A percentile compares a stretch with the other conserved stretches of the same genome.
Evolutionary conservation across 2,113 vertebrate genomes (phyloP).

Genomic region (Sakesphorus luctuosus): DNA sequence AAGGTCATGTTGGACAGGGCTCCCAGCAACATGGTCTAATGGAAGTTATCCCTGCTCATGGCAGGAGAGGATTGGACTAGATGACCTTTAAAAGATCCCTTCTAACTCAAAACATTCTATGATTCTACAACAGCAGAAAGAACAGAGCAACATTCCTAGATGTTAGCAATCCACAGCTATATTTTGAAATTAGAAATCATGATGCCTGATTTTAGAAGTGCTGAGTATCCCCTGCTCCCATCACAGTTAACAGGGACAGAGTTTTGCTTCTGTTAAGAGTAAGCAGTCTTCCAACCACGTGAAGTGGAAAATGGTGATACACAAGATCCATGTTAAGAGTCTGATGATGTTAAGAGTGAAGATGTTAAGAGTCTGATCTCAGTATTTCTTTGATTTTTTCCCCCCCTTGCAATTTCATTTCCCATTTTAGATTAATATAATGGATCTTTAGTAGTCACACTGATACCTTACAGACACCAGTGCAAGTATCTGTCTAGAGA

Average conservation of each 20-base stretch:
- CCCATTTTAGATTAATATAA: neutral
- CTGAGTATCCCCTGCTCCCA: neutral
- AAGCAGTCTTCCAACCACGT: neutral
- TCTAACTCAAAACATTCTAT: neutral
- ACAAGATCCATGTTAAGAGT: neutral
- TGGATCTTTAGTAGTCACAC: neutral
- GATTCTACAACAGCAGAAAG: neutral
- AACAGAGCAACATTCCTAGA: neutral
- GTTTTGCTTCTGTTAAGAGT: neutral
- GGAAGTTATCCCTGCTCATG: neutral
- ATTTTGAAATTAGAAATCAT: neutral
- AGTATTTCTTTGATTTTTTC: neutral
- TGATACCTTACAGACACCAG: neutral
- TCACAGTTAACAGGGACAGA: neutral
- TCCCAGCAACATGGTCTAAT: neutral
- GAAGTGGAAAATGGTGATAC: neutral
- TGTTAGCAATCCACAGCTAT: neutral
- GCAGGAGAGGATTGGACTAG: neutral
- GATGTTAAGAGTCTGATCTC: neutral
- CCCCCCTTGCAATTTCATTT: neutral
- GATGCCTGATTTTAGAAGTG: neutral
- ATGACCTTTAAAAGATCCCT: neutral
- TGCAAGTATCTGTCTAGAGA: neutral
- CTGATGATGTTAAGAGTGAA: too few relatives aligned
- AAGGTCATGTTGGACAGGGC: neutral